Percentiles rank a stretch among this genome's conserved stretches.
Evolutionary conservation across 2,797 vertebrate species (phyloP).

Genomic region (Falco columbarius): DNA sequence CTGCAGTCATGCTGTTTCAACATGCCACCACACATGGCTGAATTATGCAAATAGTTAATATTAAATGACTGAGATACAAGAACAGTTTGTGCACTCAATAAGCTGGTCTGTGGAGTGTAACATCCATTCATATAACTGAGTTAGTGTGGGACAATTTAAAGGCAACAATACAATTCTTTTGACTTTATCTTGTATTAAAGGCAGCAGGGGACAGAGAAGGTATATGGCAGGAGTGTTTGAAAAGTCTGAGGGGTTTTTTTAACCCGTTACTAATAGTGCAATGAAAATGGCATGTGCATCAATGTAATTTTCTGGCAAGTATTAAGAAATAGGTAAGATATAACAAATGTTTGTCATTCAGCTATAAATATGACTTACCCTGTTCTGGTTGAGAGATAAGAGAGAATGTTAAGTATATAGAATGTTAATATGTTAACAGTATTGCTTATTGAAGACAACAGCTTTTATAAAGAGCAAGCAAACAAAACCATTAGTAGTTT

Average conservation of each 20-base stretch:
- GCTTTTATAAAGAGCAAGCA: not conserved
- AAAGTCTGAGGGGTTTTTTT: not conserved
- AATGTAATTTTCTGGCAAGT: not conserved
- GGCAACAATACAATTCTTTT: not conserved
- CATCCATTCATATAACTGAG: conserved; percentile 33
- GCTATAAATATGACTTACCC: not conserved
- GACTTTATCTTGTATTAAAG: conserved; percentile 6
- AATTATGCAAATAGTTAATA: conserved; percentile 86
- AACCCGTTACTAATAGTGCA: not conserved
- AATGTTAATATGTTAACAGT: not conserved
- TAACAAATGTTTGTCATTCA: not conserved
- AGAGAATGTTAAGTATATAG: not conserved
- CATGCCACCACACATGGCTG: conserved; percentile 83
- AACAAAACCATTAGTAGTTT: not conserved
- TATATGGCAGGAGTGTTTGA: conserved; percentile 11
- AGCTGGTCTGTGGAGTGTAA: not conserved
- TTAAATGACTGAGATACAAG: conserved; percentile 82
- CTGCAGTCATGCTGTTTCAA: conserved; percentile 86
- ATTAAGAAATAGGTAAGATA: conserved; percentile 36
- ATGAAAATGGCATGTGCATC: conserved; percentile 9
- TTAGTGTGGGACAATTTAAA: conserved; percentile 8
- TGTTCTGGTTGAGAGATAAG: not conserved
- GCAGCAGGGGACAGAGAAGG: conserved; percentile 19
- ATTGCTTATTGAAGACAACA: not conserved
- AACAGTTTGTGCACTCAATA: conserved; percentile 44